These are phyloP conservation scores for Troides aeacus DNA, from an alignment of 2,888 invertebrate species.

Conservation along the genomic window DNA sequence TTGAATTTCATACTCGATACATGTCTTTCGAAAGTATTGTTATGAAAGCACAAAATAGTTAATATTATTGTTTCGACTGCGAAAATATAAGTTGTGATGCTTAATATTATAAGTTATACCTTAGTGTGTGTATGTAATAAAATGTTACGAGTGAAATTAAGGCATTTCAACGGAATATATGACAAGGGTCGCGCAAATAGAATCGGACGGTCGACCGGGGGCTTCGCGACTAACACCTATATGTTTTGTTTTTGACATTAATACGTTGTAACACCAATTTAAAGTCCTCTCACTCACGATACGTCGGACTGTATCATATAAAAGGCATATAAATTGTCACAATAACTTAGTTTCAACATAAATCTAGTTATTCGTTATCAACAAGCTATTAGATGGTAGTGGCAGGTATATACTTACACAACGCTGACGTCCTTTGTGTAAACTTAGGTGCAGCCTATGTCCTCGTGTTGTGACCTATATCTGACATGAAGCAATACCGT, in stretches of 20 bases:
- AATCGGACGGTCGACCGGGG: slow-evolving; percentile 3
- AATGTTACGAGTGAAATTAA: slow-evolving; percentile 1
- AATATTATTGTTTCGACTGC: neutral
- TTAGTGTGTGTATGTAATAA: neutral
- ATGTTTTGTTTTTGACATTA: slow-evolving; percentile 2
- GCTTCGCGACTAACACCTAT: slow-evolving; percentile 7
- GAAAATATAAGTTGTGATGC: neutral
- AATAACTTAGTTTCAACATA: neutral
- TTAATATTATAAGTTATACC: neutral
- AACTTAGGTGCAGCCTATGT: too few species aligned
- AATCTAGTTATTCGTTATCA: neutral
- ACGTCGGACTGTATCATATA: neutral
- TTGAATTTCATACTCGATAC: too few species aligned
- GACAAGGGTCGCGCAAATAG: slow-evolving; percentile 6
- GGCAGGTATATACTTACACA: too few species aligned
- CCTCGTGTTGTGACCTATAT: too few species aligned
- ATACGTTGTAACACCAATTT: slow-evolving; percentile 2
- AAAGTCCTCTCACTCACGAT: slow-evolving; percentile 3
- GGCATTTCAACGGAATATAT: neutral
- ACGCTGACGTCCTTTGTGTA: too few species aligned
- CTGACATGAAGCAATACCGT: too few species aligned
- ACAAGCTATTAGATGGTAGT: too few species aligned
- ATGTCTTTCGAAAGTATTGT: too few species aligned
- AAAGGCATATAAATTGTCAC: neutral
- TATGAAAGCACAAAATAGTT: too few species aligned